phyloP scores from a whole-genome alignment of 2,888 invertebrate species.

The Dolichomitus sp. region DNA sequence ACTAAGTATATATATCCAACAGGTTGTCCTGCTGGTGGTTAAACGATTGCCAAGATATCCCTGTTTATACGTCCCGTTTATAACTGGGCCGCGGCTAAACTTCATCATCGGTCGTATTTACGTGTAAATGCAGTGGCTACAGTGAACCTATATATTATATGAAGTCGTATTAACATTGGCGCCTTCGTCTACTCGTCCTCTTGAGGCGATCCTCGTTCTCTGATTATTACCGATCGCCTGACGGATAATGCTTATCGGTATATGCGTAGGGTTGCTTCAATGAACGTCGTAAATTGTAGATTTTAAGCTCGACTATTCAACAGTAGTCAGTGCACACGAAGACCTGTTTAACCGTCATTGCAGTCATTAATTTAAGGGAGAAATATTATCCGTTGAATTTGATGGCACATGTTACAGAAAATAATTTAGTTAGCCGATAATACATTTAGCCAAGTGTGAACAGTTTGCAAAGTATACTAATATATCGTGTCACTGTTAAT shows the following conservation, averaged over 20 bases:
- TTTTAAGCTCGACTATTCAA: not conserved
- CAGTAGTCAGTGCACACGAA: not conserved
- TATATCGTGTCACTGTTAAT: slow-evolving; percentile 13
- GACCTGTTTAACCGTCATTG: not conserved
- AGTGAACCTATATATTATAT: not conserved
- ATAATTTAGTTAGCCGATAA: not conserved
- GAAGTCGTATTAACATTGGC: slow-evolving; percentile 30
- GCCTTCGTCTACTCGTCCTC: not conserved
- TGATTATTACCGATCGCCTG: slow-evolving; percentile 38
- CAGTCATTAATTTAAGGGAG: not conserved
- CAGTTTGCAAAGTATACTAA: slow-evolving; percentile 12
- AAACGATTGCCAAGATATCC: slow-evolving; percentile 46
- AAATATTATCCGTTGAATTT: not conserved
- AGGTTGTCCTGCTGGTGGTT: slow-evolving; percentile 26
- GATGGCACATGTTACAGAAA: not conserved
- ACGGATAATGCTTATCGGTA: slow-evolving; percentile 31
- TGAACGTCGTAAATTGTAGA: not conserved
- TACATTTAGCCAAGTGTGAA: not conserved
- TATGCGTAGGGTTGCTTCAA: not conserved
- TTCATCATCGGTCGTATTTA: not conserved
- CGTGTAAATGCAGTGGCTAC: not conserved
- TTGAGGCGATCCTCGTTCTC: slow-evolving; percentile 4
- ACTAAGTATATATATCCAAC: slow-evolving; percentile 13
- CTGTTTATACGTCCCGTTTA: slow-evolving; percentile 18
- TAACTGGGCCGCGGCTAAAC: not conserved